These are phyloP conservation scores for Apantesis nais DNA, from an alignment of 2,888 invertebrate genomes.

Conservation along the genomic window DNA sequence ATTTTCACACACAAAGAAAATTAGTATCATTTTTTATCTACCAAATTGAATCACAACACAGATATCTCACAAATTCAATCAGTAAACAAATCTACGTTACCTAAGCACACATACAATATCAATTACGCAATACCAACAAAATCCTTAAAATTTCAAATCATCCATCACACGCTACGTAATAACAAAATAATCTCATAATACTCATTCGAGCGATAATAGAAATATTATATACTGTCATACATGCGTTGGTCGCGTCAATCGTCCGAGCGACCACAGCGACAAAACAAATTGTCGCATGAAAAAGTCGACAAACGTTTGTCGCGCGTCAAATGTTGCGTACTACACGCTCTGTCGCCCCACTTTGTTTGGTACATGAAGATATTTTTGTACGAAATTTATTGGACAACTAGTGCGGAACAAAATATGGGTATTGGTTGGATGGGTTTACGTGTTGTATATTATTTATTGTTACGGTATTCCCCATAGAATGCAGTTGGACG, in stretches of 20 bases:
- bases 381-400: constrained; percentile 45
- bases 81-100: neutral
- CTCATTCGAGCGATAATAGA: constrained; percentile 36
- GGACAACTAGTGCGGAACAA: constrained; percentile 20
- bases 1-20: too few species aligned
- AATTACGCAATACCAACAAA: constrained; percentile 9
- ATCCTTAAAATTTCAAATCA: neutral
- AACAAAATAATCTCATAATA: constrained; percentile 24
- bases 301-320: constrained; percentile 36
- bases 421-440: constrained; percentile 14
- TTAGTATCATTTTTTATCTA: neutral
- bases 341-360: constrained; percentile 38
- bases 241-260: neutral
- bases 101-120: neutral
- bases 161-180: constrained; percentile 29
- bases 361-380: constrained; percentile 44
- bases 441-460: neutral
- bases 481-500: neutral
- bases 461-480: constrained; percentile 3
- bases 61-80: neutral
- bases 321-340: constrained; percentile 46
- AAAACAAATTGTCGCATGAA: constrained; percentile 34
- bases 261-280: constrained; percentile 37
- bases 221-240: neutral
- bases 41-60: neutral